Evolutionary conservation across 2,797 vertebrate species (phyloP).

Genomic region (Remorina albescens): DNA sequence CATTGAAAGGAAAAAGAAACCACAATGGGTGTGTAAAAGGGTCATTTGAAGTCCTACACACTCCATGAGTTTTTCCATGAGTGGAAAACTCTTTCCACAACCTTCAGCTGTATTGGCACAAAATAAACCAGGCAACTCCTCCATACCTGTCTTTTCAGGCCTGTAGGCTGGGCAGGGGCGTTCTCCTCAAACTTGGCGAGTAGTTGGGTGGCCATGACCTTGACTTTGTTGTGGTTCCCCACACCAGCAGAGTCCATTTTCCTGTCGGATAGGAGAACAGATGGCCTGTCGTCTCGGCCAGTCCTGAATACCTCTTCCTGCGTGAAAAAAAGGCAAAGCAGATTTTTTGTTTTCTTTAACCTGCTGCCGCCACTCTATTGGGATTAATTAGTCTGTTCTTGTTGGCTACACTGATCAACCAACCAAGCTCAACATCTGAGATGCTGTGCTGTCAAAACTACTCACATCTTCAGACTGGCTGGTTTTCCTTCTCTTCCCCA

Average conservation of each 20-base stretch:
- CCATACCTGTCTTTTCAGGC: slow-evolving; percentile 93
- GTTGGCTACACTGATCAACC: slow-evolving; percentile 2
- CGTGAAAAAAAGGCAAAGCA: background rate
- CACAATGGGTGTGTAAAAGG: background rate
- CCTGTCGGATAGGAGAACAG: slow-evolving; percentile 82
- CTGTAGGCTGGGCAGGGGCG: slow-evolving; percentile 86
- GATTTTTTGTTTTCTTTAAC: background rate
- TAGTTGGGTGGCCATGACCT: slow-evolving; percentile 96
- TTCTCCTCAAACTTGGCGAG: slow-evolving; percentile 98
- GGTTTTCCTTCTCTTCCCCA: slow-evolving; percentile 96
- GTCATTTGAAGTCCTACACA: background rate
- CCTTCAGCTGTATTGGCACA: background rate
- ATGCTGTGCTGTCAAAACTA: slow-evolving; percentile 37
- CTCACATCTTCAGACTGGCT: slow-evolving; percentile 96
- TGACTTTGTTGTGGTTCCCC: slow-evolving; percentile 95
- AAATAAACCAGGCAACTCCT: background rate
- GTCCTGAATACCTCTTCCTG: slow-evolving; percentile 89
- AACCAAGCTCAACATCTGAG: slow-evolving; percentile 19
- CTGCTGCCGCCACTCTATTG: background rate
- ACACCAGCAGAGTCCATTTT: slow-evolving; percentile 84
- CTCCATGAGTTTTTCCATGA: background rate
- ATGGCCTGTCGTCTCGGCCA: slow-evolving; percentile 85
- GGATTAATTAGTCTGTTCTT: slow-evolving; percentile 35
- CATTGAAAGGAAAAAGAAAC: slow-evolving; percentile 8
- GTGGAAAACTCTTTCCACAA: background rate